Base-by-base conservation (phyloP, 1,140 invertebrate genomes). In the Homarus americanus region DNA sequence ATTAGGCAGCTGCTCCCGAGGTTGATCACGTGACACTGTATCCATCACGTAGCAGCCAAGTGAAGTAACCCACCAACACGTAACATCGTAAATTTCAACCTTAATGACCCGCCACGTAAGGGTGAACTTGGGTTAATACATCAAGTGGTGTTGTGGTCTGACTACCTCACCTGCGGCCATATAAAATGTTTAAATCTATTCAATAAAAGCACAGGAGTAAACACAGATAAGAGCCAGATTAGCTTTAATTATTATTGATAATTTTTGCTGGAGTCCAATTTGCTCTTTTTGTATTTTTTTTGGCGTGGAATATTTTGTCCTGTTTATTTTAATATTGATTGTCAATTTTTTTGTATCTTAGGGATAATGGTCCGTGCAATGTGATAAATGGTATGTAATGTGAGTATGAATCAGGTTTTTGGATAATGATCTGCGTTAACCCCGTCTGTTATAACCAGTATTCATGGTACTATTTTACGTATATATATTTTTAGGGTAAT, bases 201-300 rank as follows among this genome's bases (percentile, higher is more conserved):
- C 82, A 83, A 83, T 83, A 83, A 83, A 83, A 83, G 82, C 32
- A 10, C 82, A 83, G 82, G n/a, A 38, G 79, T 34, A 63, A 63
- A 63, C 79, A 63, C 28, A 83, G 82, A 83, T 83, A 66, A 82
- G 82, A 40, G 63, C 24, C 36, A 72, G 82, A 83, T 83, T 83
- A 69, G 34, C 5, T 66, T 66, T 69, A 66, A 83, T 63, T 63
- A 82, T 83, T 83, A 83, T 83, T 72, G 82, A 83, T 83, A 5
- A 69, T 24, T 69, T 69, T n/a, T n/a, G n/a, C 66, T 69, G 24
- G 32, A n/a, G 7, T 24, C n/a, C n/a, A n/a, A n/a, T n/a, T n/a
- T n/a, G n/a, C n/a, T n/a, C n/a, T n/a, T n/a, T n/a, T n/a, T n/a
- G n/a, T n/a, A n/a, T n/a, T n/a, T n/a, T n/a, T n/a, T n/a, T n/a